A percentile compares a stretch with the other conserved stretches of the same genome.
Conservation (phyloP, 2,797 vertebrate genomes). For the Aeoliscus strigatus region DNA sequence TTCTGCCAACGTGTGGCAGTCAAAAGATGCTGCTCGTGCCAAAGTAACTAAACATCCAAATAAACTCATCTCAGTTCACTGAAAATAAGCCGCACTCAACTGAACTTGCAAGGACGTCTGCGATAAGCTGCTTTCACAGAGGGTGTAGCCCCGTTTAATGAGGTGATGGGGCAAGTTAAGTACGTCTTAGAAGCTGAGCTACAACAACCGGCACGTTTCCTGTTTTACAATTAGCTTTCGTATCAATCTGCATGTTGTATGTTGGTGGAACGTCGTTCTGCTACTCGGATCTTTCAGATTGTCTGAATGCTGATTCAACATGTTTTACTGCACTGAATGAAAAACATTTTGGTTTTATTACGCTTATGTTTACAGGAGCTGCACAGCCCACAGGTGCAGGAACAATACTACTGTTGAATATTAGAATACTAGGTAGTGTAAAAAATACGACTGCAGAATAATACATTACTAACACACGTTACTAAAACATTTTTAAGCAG, state of each 20-base stretch:
- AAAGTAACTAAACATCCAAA: conserved; percentile 15
- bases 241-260: background rate
- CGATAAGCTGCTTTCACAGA: conserved; percentile 32
- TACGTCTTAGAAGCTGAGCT: conserved; percentile 13
- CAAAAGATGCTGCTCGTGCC: too few species aligned
- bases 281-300: too few species aligned
- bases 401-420: too few species aligned
- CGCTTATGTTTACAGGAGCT: background rate
- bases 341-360: background rate
- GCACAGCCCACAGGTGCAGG: too few species aligned
- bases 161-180: conserved; percentile 25
- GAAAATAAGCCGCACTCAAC: conserved; percentile 18
- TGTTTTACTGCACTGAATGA: too few species aligned
- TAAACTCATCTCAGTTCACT: conserved; percentile 17
- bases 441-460: too few species aligned
- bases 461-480: too few species aligned
- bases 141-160: conserved; percentile 34
- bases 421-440: too few species aligned
- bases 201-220: conserved; percentile 16
- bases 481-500: too few species aligned
- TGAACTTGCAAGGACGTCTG: conserved; percentile 35
- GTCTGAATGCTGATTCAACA: too few species aligned
- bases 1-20: too few species aligned
- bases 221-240: conserved; percentile 4
- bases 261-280: too few species aligned